Evolutionary conservation across 2,888 invertebrate genomes (phyloP), one percentile per base, ranked within the genome.

Genomic region (Xanthorhoe designata): DNA sequence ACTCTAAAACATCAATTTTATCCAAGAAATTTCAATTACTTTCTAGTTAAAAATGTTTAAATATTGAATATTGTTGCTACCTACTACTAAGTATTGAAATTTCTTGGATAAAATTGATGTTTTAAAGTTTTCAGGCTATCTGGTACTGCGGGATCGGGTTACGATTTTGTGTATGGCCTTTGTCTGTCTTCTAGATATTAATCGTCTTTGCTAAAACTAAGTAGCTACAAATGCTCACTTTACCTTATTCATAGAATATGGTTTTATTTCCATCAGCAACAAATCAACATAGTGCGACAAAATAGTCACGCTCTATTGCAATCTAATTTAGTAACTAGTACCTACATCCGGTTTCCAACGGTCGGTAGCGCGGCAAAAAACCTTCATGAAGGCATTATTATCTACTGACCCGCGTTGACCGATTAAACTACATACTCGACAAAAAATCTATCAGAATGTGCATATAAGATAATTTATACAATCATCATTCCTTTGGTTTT

Each of bases 301-400:
- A 77, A 77, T 74, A 71, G 77, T 80, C 75, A 82, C 82, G 87
- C 84, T 87, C 86, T 85, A 88, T 87, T 88, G 86, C 79, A 70
- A 76, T 77, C 79, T 75, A 81, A 85, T 84, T 84, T 83, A 80
- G 82, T 82, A 86, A 78, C 76, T 83, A 80, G 82, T 82, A 86
- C 78, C 76, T 76, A 75, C 82, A 81, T 86, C 85, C 87, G 83
- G 84, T 84, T 83, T 84, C 77, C 72, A 66, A 63, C 69, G 59
- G 54, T 78, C 72, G 73, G 79, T 79, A 79, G 78, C 78, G 78
- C 72, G 57, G 73, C 69, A 74, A 78, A 78, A 78, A 79, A 77
- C 75, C 68, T 79, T 76, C 71, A 70, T 76, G 73, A 76, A 76
- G 72, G 69, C 71, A 75, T 74, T 77, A 80, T 74, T 78, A 72